A percentile compares a stretch with the other conserved stretches of the same genome.
phyloP scores from a whole-genome alignment of 2,888 invertebrate species.

The Sympetrum striolatum region DNA sequence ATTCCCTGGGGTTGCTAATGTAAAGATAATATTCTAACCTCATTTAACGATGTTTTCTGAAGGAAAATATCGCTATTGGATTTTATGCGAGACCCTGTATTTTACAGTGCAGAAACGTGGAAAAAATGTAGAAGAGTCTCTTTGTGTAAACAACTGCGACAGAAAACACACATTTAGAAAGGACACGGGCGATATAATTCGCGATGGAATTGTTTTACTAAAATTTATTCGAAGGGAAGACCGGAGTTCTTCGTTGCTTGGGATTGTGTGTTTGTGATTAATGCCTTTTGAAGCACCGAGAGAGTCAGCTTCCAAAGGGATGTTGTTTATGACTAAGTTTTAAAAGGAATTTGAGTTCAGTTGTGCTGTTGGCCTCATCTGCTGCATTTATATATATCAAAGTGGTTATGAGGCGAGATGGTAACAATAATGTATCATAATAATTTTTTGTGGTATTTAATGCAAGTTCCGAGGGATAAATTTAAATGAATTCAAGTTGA shows the following conservation, averaged over 20 bases:
- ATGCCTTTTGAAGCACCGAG: background rate
- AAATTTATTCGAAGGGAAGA: background rate
- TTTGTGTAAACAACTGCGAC: background rate
- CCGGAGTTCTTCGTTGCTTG: background rate
- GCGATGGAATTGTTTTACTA: background rate
- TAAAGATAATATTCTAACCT: slow-evolving; percentile 4
- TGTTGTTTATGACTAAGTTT: background rate
- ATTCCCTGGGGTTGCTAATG: background rate
- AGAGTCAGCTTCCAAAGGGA: background rate
- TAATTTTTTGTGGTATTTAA: too few species aligned
- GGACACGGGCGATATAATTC: background rate
- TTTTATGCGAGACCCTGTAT: background rate
- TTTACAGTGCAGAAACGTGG: background rate
- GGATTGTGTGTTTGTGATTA: background rate
- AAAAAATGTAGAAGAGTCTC: background rate
- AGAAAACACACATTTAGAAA: background rate
- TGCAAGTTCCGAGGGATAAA: too few species aligned
- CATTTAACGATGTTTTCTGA: background rate
- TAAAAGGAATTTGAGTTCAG: too few species aligned
- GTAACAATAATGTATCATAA: too few species aligned
- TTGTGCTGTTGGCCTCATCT: too few species aligned
- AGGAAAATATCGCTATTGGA: background rate
- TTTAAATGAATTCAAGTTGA: too few species aligned
- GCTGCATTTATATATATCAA: too few species aligned
- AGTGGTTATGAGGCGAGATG: too few species aligned